These are phyloP conservation scores for Pristionchus fissidentatus DNA, from an alignment of 2,888 invertebrate species.

Conservation along the genomic window DNA sequence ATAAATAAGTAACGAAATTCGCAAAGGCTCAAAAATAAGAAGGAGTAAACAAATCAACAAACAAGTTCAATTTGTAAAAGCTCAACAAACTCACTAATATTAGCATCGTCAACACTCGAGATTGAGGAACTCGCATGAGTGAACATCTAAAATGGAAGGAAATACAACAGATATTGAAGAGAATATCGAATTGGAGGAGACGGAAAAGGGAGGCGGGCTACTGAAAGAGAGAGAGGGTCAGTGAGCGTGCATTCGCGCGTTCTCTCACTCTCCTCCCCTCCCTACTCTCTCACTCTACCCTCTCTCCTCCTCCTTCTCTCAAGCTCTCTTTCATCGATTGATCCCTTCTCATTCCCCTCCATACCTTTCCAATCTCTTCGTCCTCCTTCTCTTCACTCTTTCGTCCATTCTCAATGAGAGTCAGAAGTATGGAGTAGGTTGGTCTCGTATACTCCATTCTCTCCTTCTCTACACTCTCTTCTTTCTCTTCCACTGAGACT, in stretches of 20 bases:
- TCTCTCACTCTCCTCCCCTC: not conserved
- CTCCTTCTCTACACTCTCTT: not conserved
- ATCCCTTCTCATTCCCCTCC: not conserved
- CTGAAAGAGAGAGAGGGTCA: not conserved
- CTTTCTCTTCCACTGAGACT: not conserved
- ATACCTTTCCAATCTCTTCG: not conserved
- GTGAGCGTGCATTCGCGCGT: not conserved
- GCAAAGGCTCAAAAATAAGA: too few species aligned
- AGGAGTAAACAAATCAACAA: too few species aligned
- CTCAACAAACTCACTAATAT: too few species aligned
- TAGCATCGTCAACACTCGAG: too few species aligned
- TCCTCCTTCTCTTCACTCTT: not conserved
- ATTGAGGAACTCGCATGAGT: not conserved
- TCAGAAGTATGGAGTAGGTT: too few species aligned
- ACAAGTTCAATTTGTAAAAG: too few species aligned
- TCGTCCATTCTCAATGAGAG: not conserved
- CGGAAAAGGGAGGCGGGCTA: not conserved
- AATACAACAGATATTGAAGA: not conserved
- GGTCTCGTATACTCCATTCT: not conserved
- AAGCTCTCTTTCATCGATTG: not conserved
- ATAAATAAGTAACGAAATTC: too few species aligned
- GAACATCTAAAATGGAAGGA: not conserved
- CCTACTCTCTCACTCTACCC: conserved; percentile 3
- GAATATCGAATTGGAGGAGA: not conserved
- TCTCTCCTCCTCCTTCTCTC: not conserved